Percentiles rank a stretch among this genome's conserved stretches.
Conservation (phyloP, 1,140 invertebrate species). For the Zaprionus capensis region DNA sequence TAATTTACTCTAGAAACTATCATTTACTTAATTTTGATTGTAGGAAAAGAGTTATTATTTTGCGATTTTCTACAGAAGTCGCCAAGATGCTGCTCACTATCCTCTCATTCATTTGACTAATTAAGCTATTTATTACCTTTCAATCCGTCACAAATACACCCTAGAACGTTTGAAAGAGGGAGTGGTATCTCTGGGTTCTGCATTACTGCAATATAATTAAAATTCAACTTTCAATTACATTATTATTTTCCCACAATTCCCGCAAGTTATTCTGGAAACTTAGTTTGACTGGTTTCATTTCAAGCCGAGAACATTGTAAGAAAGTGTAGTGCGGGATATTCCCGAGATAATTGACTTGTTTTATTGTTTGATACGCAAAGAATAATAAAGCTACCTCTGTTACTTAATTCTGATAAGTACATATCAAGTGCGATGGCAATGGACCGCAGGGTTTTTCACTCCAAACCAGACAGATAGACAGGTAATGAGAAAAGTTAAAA, state of each 20-base stretch:
- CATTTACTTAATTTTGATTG: slow-evolving; percentile 1
- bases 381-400: neutral
- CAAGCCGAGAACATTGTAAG: neutral
- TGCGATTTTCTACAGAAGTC: neutral
- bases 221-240: neutral
- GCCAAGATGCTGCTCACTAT: neutral
- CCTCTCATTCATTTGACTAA: neutral
- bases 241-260: slow-evolving; percentile 1
- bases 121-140: neutral
- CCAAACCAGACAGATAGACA: too few species aligned
- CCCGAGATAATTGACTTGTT: slow-evolving; percentile 5
- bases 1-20: slow-evolving; percentile 8
- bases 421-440: too few species aligned
- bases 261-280: neutral
- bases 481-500: neutral
- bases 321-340: neutral
- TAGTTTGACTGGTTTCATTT: slow-evolving; percentile 1
- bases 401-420: neutral
- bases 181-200: too few species aligned
- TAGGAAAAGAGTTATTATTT: neutral
- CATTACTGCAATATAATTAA: neutral
- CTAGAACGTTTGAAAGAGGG: too few species aligned
- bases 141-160: too few species aligned
- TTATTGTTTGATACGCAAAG: neutral
- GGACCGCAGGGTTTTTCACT: too few species aligned